Evolutionary conservation across 2,113 vertebrate species (phyloP).

Genomic region (Brachyhypopomus gauderio): DNA sequence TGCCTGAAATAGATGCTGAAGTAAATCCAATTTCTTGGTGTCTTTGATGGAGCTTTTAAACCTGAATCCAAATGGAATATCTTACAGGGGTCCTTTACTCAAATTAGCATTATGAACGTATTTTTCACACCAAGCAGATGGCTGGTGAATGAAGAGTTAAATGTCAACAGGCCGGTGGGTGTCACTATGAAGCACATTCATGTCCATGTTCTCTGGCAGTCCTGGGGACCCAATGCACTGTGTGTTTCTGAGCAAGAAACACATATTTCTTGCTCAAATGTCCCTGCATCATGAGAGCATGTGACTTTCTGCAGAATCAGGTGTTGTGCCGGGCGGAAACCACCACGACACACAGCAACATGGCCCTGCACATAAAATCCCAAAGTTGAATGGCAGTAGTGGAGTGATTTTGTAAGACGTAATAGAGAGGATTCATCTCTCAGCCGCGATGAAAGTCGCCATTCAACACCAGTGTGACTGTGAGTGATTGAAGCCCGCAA

Average conservation of each 20-base stretch:
- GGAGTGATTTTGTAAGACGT: conserved; percentile 2
- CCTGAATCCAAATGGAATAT: not conserved
- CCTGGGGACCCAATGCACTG: not conserved
- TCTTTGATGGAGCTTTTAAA: not conserved
- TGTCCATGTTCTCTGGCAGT: no score
- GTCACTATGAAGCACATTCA: no score
- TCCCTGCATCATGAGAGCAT: no score
- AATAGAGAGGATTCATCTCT: conserved; percentile 10
- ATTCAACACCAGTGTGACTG: conserved; percentile 10
- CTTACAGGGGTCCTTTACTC: not conserved
- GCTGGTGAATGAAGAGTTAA: no score
- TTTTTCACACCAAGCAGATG: not conserved
- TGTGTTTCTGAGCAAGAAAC: not conserved
- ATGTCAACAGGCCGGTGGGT: no score
- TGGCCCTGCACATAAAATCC: not conserved
- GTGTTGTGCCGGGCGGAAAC: not conserved
- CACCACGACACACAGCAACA: not conserved
- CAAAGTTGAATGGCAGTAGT: conserved; percentile 6
- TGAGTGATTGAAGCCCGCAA: conserved; percentile 45
- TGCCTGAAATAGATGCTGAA: not conserved
- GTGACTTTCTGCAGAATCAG: not conserved
- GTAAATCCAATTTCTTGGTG: conserved; percentile 1
- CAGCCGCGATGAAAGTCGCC: not conserved
- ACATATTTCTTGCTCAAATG: not conserved
- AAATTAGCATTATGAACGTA: conserved; percentile 4